Percentiles rank a stretch among this genome's conserved stretches.
These are phyloP conservation scores for Trematomus loennbergii DNA, from an alignment of 2,113 vertebrate genomes.

Conservation along the genomic window DNA sequence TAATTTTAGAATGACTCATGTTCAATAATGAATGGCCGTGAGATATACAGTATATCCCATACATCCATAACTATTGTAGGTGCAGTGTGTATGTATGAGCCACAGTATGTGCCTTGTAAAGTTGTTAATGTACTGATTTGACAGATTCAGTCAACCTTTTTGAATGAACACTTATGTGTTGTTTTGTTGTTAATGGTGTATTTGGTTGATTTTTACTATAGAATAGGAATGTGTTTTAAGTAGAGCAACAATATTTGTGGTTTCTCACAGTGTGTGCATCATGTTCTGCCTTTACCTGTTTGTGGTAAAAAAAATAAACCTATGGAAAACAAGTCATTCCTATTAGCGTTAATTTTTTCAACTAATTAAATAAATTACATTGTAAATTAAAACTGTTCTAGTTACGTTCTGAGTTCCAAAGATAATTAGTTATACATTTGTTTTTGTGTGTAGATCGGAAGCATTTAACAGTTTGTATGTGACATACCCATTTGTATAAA, in stretches of 20 bases:
- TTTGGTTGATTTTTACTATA: slow-evolving; percentile 3
- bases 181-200: not conserved
- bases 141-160: slow-evolving; percentile 20
- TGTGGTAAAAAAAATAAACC: slow-evolving; percentile 34
- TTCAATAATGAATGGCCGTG: not conserved
- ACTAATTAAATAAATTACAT: too few species aligned
- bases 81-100: not conserved
- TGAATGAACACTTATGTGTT: slow-evolving; percentile 11
- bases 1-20: not conserved
- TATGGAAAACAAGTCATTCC: not conserved
- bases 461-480: not conserved
- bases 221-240: slow-evolving; percentile 9
- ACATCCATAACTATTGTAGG: not conserved
- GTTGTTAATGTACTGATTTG: slow-evolving; percentile 17
- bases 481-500: not conserved
- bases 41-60: not conserved
- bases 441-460: not conserved
- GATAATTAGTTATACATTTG: too few species aligned
- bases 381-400: not conserved
- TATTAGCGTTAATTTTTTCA: not conserved
- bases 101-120: slow-evolving; percentile 22
- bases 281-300: slow-evolving; percentile 19
- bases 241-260: not conserved
- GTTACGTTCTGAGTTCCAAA: too few species aligned
- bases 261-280: slow-evolving; percentile 9